Evolutionary conservation across 1,140 invertebrate species (phyloP), one percentile per base, ranked within the genome.

Genomic region (Drosophila aff.): DNA sequence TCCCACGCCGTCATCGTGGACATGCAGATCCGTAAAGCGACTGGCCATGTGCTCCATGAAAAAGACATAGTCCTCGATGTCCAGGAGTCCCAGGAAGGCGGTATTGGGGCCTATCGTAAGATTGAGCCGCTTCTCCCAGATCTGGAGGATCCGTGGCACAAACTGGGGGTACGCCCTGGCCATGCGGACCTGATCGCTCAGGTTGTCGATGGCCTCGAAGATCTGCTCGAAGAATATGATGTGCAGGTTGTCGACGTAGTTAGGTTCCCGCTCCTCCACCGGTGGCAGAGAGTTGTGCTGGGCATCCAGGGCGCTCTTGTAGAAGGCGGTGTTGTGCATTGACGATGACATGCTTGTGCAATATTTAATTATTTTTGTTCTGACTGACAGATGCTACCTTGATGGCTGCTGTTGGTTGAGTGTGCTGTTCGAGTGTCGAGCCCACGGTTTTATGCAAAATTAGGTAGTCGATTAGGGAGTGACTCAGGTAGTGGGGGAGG

Each of bases 201-300:
- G 31, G 46, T 66, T 67, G 10, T 79, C 76, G 50, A 90, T 90
- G n/a, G 65, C 43, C 26, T 90, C 85, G 43, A 91, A 90, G 23
- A 90, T 90, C 61, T 90, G 86, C 68, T 90, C 85, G 10, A 90
- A 90, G 53, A 90, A 91, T 31, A 90, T 90, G n/a, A 76, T 77
- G 23, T 90, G 64, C 57, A 90, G 46, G n/a, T 90, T 85, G 58
- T 90, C 85, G 1, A 90, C 72, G n/a, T 82, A 82, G 41, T 90
- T 90, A 1, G 78, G 81, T 8, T 59, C 59, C 11, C 40, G 31
- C 2, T 76, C 58, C 41, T 65, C 66, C 23, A 41, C 3, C 0
- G 67, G n/a, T 15, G 41, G 28, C 21, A 50, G 31, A 2, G 21
- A 23, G 9, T 16, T 16, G 3, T 50, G 63, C 57, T 81, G 64